Evolutionary conservation across 2,797 vertebrate genomes (phyloP), one percentile per base, ranked within the genome.

Genomic region (Liasis olivaceus): DNA sequence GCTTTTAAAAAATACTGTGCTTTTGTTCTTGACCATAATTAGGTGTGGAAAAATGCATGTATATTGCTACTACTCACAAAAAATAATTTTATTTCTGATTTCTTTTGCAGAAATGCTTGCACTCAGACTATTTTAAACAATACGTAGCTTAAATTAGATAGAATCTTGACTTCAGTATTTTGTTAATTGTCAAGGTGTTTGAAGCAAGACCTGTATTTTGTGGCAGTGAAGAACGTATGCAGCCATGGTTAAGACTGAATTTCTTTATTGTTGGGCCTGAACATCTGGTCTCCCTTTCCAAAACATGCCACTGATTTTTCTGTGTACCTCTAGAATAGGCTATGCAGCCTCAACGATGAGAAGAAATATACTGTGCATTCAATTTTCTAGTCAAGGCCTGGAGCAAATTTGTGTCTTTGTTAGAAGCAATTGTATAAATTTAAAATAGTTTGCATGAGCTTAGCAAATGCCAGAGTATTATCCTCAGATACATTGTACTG

Each of bases 11-110:
- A 97, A 95, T 95, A 95, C 94, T 95, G 93, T 97, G 94, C 96
- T 96, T 98, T 98, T 97, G 97, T 98, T 97, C 91, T 96, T 93
- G 94, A 94, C 97, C 97, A 89, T 96, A 96, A 96, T 96, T 96
- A 96, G 89, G 95, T 94, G 95, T 94, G 91, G 95, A 97, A 96
- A 95, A 95, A 88, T 7, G 72, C 92, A 94, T 88, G 87, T 22
- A 62, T 15, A 51, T 58, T 91, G 60, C 96, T 95, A 93, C 96
- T 95, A 94, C 96, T 96, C 93, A 90, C 87, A 85, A 95, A 95
- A 91, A 26, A 2, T 14, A 28, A 87, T 84, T 64, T 91, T 90
- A 86, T 89, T 93, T 88, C 42, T 85, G 5, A 90, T 95, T 95
- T 94, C 90, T 31, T 93, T 51, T 93, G 59, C 58, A 94, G 59